A percentile compares a stretch with the other conserved stretches of the same genome.
These are phyloP conservation scores for Pantherophis vulpinus DNA, from an alignment of 2,797 vertebrate species.

Conservation along the genomic window DNA sequence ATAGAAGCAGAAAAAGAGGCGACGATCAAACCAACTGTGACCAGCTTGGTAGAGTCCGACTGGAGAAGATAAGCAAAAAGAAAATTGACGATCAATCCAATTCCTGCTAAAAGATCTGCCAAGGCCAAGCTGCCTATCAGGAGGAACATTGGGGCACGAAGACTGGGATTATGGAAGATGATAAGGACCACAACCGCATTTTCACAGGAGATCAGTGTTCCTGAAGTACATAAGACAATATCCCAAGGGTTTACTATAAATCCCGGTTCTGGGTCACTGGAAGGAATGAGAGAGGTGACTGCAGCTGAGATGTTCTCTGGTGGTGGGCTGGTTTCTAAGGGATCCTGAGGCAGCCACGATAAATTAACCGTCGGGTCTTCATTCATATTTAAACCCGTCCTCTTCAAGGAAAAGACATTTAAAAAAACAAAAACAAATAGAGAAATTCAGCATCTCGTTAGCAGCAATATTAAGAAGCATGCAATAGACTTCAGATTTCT, in stretches of 20 bases:
- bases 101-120: slow-evolving; percentile 93
- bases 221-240: slow-evolving; percentile 93
- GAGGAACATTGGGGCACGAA: slow-evolving; percentile 96
- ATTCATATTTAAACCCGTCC: slow-evolving; percentile 89
- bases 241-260: slow-evolving; percentile 96
- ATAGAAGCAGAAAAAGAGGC: slow-evolving; percentile 98
- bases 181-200: slow-evolving; percentile 96
- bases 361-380: slow-evolving; percentile 86
- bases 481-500: slow-evolving; percentile 50
- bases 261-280: slow-evolving; percentile 74
- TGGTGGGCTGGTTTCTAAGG: slow-evolving; percentile 77
- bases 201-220: slow-evolving; percentile 96
- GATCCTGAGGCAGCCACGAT: slow-evolving; percentile 86
- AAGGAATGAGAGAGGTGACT: slow-evolving; percentile 74
- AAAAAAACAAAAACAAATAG: too few species aligned
- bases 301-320: slow-evolving; percentile 83
- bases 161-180: slow-evolving; percentile 96
- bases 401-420: slow-evolving; percentile 77
- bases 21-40: slow-evolving; percentile 92
- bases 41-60: slow-evolving; percentile 91
- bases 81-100: slow-evolving; percentile 94
- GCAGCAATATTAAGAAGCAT: slow-evolving; percentile 50
- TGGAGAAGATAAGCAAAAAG: slow-evolving; percentile 93
- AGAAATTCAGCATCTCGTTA: slow-evolving; percentile 60
- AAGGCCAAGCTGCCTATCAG: slow-evolving; percentile 96